Conservation (phyloP, 2,797 vertebrate species). For the Urocyon cinereoargenteus region DNA sequence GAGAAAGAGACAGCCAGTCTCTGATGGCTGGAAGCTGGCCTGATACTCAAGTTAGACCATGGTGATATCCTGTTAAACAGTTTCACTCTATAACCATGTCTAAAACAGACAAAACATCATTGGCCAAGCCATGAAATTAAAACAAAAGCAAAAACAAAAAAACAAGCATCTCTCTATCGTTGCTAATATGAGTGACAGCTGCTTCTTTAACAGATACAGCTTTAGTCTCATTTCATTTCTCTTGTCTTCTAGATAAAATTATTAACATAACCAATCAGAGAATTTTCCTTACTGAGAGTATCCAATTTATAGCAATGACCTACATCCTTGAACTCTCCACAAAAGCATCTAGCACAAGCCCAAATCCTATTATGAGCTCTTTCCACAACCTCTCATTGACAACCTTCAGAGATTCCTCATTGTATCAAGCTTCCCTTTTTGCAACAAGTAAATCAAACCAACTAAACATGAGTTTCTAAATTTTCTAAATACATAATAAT, state of each 20-base stretch:
- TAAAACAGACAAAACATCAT: background rate
- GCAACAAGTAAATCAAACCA: background rate
- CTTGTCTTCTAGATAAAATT: background rate
- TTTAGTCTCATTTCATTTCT: background rate
- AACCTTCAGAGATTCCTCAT: background rate
- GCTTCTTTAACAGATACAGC: background rate
- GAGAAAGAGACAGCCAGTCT: background rate
- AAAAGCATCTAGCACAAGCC: background rate
- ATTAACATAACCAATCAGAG: background rate
- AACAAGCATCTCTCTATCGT: background rate
- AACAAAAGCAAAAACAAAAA: background rate
- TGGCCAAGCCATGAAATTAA: background rate
- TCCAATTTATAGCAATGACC: background rate
- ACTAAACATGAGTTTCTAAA: background rate
- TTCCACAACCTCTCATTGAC: background rate
- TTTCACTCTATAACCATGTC: background rate
- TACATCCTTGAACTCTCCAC: background rate
- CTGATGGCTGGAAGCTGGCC: background rate
- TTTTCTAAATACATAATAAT: background rate
- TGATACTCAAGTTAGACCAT: background rate
- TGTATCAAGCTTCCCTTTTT: background rate
- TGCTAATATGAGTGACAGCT: background rate
- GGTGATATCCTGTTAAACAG: background rate
- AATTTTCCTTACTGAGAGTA: background rate
- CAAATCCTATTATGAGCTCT: background rate